phyloP scores from a whole-genome alignment of 2,113 vertebrate genomes.

The Andinoacara biseriatus region DNA sequence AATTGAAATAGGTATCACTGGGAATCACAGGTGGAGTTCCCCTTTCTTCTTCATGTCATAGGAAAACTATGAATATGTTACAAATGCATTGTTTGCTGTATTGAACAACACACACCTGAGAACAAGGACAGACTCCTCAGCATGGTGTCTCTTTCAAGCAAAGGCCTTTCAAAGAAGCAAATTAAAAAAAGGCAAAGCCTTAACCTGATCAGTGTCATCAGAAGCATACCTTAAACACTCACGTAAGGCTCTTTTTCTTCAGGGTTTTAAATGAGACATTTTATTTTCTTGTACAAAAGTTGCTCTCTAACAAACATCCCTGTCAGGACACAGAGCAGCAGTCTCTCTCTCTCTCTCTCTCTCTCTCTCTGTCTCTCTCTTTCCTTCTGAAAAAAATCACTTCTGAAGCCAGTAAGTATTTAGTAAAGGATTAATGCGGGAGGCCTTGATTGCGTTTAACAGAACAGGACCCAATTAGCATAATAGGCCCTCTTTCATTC shows the following conservation, averaged over 20 bases:
- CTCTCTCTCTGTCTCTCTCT: not conserved
- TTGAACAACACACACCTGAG: constrained; percentile 61
- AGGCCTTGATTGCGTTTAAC: constrained; percentile 82
- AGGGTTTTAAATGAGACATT: constrained; percentile 29
- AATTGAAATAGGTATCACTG: constrained; percentile 58
- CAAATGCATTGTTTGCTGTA: constrained; percentile 38
- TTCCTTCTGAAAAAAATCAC: constrained; percentile 36
- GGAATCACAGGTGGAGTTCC: constrained; percentile 53
- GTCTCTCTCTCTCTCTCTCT: constrained; percentile 1
- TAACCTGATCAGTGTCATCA: constrained; percentile 9
- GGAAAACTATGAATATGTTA: constrained; percentile 49
- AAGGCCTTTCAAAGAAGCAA: not conserved
- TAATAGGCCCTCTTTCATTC: constrained; percentile 82
- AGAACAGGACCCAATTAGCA: constrained; percentile 84
- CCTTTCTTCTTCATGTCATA: constrained; percentile 25
- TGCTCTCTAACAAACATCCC: constrained; percentile 30
- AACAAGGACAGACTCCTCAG: constrained; percentile 59
- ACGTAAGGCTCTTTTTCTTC: not conserved
- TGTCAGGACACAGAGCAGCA: constrained; percentile 44
- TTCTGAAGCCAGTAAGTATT: constrained; percentile 74
- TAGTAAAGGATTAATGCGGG: constrained; percentile 77
- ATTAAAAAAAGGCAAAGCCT: constrained; percentile 32
- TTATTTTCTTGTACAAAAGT: constrained; percentile 37
- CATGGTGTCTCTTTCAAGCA: constrained; percentile 31
- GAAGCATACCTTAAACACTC: constrained; percentile 7